Base-by-base conservation (phyloP, 2,113 vertebrate genomes). In the Myotis davidii region DNA sequence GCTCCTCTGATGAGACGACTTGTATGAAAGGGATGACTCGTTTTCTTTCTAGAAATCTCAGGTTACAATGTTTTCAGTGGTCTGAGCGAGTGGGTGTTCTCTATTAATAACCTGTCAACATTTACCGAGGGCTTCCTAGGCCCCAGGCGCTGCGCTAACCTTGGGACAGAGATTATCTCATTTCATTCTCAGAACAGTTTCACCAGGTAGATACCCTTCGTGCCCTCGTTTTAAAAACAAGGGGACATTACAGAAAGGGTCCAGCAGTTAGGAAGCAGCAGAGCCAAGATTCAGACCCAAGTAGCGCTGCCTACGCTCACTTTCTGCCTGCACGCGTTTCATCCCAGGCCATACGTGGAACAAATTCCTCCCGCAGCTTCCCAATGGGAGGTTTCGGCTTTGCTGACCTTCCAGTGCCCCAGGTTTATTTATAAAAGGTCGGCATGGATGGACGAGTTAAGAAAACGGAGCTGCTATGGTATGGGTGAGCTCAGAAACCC, bases 41-140 rank as follows among this genome's bases (percentile, higher is more conserved):
- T 54, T 94, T 70, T 59, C 89, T 95, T 90, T 59, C 76, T 87
- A 42, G 69, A 69, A 82, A 59, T 77, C 48, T 70, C 54, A 95
- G 27, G 82, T 52, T 52, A 78, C 65, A 92, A 37, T 39, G 23
- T 89, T 74, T 79, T 59, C 78, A 27, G 37, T 52, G n/a, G 59
- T 74, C 92, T 74, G 39, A 91, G 59, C 27, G 45, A 82, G 64
- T 14, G 39, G 7, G 27, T 42, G 39, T 39, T 74, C n/a, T 88
- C 9, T 45, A 45, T 39, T 70, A 78, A 81, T 34, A 84, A 93
- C 3, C 23, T n/a, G 17, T 77, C 65, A 92, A 21, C 27, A 92
- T 56, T 67, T 73, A 91, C 8, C 17, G 34, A 87, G 39, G 39
- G 45, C n/a, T 89, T 74, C 56, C 73, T 42, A 81, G 56, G 45